phyloP scores from a whole-genome alignment of 2,797 vertebrate species.

The Loriculus beryllinus region DNA sequence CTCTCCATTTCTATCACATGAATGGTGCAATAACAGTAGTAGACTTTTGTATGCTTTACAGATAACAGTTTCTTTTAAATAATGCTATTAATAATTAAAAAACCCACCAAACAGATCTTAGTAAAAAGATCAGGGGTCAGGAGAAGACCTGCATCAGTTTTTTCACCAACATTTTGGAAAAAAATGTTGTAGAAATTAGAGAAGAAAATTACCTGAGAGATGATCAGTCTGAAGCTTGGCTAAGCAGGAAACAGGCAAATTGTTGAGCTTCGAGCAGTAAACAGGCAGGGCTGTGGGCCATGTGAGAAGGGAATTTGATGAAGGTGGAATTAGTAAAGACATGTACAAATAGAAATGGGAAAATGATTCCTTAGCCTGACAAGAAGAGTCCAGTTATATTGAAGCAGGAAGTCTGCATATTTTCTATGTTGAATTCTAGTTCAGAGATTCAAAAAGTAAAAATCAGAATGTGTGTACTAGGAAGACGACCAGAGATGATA shows the following conservation, averaged over 20 bases:
- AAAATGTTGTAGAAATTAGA: not conserved
- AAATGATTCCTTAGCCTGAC: not conserved
- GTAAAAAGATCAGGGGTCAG: not conserved
- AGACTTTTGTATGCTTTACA: not conserved
- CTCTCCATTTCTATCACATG: not conserved
- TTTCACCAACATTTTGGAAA: not conserved
- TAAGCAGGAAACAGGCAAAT: not conserved
- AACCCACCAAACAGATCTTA: not conserved
- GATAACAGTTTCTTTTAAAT: not conserved
- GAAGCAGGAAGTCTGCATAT: not conserved
- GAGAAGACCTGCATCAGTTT: not conserved
- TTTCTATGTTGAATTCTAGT: not conserved
- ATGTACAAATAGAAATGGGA: not conserved
- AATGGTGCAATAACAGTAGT: not conserved
- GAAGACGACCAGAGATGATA: not conserved
- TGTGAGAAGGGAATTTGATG: not conserved
- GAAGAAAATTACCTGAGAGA: not conserved
- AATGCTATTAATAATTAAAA: not conserved
- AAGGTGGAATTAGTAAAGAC: not conserved
- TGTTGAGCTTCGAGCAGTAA: not conserved
- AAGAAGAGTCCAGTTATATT: not conserved
- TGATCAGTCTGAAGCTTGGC: not conserved
- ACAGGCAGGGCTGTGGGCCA: not conserved
- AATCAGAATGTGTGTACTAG: not conserved
- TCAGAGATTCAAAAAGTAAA: not conserved